Evolutionary conservation across 64 coral and sea anemone species (phyloP), one percentile per base, ranked within the genome.

Genomic region (Astreopora myriophthalma): DNA sequence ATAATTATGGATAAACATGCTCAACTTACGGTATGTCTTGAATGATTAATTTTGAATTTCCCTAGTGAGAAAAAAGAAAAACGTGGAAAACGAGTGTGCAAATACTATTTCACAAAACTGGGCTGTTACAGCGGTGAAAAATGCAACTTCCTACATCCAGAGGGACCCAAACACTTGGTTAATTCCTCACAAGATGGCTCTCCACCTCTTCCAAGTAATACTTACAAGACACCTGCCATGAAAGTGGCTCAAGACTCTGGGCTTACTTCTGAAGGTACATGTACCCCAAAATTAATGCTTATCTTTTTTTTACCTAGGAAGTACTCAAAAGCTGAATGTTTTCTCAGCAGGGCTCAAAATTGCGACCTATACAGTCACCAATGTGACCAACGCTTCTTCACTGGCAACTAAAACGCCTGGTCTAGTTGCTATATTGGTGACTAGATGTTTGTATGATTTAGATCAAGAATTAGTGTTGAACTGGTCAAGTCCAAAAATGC

Each of bases 121-220:
- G 92, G 92, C 8, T 94, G 92, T 85, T 6, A 34, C 30, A 75
- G 35, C 22, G 92, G 78, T 34, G 87, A 75, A n/a, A 84, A 73
- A 6, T 94, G 92, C 34, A 14, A 2, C 27, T 94, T 90, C 66
- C 29, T 81, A 29, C 92, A 94, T 35, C 52, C 92, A 62, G 17
- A 30, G 49, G 72, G 69, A 5, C 34, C 22, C 33, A 25, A 14
- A 20, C 33, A 25, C 30, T 11, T 16, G 6, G 31, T 8, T 73
- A 20, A 6, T 14, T 34, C 31, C 20, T 38, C 70, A 7, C 33
- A 64, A 10, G 51, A 71, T 31, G 3, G 13, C 12, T 14, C 10
- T 5, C 27, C 24, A 14, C 24, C 26, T 9, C 70, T 7, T 17
- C 33, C 70, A 39, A 20, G 5, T 37, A 10, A 73, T 7, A 35